These are phyloP conservation scores for Drosophila algonquin DNA, from an alignment of 2,888 invertebrate species.

Conservation along the genomic window DNA sequence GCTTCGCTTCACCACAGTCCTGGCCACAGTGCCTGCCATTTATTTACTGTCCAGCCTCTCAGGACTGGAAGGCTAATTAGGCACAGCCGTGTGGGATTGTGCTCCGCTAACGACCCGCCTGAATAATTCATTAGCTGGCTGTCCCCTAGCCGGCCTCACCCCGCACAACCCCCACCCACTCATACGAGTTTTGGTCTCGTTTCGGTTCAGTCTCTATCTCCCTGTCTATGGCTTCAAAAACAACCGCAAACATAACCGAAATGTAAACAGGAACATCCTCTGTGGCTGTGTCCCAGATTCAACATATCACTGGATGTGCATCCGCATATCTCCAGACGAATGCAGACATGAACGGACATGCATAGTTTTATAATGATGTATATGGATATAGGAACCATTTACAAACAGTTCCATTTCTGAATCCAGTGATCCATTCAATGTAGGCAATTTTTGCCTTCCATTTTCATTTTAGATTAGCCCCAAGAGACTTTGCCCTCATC, in stretches of 20 bases:
- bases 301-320: not conserved
- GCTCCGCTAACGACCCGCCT: constrained; percentile 59
- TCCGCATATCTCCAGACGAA: not conserved
- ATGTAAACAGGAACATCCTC: constrained; percentile 57
- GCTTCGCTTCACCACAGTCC: constrained; percentile 10
- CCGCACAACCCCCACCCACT: not conserved
- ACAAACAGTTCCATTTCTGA: not conserved
- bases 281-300: constrained; percentile 12
- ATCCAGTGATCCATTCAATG: not conserved
- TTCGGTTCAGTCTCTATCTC: not conserved
- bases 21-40: constrained; percentile 41
- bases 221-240: constrained; percentile 42
- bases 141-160: not conserved
- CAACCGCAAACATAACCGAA: constrained; percentile 60
- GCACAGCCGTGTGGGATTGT: constrained; percentile 50
- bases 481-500: not conserved
- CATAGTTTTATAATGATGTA: not conserved
- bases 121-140: constrained; percentile 68
- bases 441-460: not conserved
- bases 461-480: not conserved
- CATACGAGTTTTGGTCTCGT: constrained; percentile 10
- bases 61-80: constrained; percentile 62
- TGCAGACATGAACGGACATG: not conserved
- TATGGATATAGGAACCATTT: not conserved
- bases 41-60: constrained; percentile 38